Conservation (phyloP, 2,113 vertebrate species). For the Callocephalon fimbriatum region DNA sequence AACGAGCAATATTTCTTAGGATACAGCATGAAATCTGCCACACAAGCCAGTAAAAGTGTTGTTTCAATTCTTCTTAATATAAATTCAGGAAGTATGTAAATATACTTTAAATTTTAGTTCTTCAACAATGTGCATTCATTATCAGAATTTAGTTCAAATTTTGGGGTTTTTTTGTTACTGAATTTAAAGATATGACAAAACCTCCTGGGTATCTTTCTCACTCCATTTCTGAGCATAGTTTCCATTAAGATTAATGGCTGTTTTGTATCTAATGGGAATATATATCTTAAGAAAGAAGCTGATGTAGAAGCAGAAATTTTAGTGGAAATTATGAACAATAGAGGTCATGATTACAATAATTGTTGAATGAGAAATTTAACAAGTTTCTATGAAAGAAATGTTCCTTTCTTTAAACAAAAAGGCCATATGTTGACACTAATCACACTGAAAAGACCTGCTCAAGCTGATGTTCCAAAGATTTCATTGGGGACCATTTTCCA, state of each 20-base stretch:
- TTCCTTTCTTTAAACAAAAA: conserved; percentile 55
- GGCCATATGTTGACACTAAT: conserved; percentile 55
- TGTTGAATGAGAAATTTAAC: conserved; percentile 55
- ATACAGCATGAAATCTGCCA: background rate
- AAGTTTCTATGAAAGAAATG: conserved; percentile 19
- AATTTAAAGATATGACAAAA: conserved; percentile 57
- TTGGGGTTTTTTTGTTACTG: conserved; percentile 40
- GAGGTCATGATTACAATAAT: conserved; percentile 67
- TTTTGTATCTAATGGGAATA: conserved; percentile 62
- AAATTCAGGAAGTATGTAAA: conserved; percentile 44
- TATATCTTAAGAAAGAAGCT: conserved; percentile 45
- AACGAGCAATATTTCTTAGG: background rate
- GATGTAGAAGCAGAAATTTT: conserved; percentile 51
- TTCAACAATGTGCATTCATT: conserved; percentile 52
- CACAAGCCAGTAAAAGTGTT: background rate
- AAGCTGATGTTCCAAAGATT: conserved; percentile 53
- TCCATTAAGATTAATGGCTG: conserved; percentile 59
- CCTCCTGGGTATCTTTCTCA: conserved; percentile 33
- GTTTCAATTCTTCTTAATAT: conserved; percentile 43
- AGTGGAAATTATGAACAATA: conserved; percentile 52
- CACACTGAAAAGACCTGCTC: conserved; percentile 29
- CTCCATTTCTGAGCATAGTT: conserved; percentile 41
- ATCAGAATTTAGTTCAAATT: conserved; percentile 44
- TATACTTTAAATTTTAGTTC: conserved; percentile 61
- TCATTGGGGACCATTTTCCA: conserved; percentile 44